phyloP scores from a whole-genome alignment of 2,888 invertebrate genomes.

The Physocephala rufipes region DNA sequence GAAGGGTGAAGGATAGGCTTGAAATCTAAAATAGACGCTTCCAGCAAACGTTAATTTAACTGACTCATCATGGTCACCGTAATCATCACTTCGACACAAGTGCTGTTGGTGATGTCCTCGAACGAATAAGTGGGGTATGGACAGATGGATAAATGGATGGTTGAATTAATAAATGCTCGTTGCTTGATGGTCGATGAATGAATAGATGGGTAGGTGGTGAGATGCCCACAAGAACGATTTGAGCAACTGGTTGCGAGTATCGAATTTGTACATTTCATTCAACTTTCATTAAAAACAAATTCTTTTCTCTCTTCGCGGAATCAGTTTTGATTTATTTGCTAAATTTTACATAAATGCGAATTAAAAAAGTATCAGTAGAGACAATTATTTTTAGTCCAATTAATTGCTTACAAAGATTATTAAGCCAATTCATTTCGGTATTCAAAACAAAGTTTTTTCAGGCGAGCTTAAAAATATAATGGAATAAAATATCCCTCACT shows the following conservation, averaged over 20 bases:
- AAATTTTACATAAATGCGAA: too few species aligned
- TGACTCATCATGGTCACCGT: background rate
- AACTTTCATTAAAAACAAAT: too few species aligned
- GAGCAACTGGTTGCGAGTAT: too few species aligned
- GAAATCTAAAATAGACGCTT: slow-evolving; percentile 1
- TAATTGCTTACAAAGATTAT: background rate
- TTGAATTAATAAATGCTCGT: background rate
- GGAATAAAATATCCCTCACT: background rate
- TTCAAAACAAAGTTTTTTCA: background rate
- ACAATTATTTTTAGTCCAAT: too few species aligned
- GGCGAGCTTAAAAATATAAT: background rate
- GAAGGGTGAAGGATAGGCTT: background rate
- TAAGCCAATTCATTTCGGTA: background rate
- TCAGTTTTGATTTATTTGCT: too few species aligned
- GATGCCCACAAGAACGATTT: background rate
- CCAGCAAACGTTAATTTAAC: too few species aligned
- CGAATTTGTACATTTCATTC: too few species aligned
- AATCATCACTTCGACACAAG: too few species aligned
- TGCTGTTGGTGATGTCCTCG: slow-evolving; percentile 2
- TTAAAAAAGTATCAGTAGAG: too few species aligned
- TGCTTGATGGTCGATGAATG: too few species aligned
- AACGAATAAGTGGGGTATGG: background rate
- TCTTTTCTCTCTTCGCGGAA: too few species aligned
- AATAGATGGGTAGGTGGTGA: background rate
- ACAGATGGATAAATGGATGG: too few species aligned